These are phyloP conservation scores for Aleiodes sp. DNA, from an alignment of 1,140 invertebrate genomes.

Conservation along the genomic window DNA sequence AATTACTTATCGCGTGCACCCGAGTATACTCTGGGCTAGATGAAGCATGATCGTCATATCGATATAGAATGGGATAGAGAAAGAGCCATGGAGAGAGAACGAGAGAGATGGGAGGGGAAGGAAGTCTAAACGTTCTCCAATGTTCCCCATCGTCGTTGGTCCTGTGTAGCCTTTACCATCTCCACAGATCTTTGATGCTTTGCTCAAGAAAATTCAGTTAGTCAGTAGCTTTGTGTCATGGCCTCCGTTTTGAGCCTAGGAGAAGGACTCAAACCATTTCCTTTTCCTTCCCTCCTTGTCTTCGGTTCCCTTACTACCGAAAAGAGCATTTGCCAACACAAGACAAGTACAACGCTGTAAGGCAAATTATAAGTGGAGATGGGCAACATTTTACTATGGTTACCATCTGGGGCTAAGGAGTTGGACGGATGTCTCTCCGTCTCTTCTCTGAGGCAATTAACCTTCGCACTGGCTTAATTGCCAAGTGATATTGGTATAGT, in stretches of 20 bases:
- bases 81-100: background rate
- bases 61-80: slow-evolving; percentile 8
- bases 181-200: slow-evolving; percentile 60
- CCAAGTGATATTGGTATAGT: slow-evolving; percentile 57
- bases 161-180: slow-evolving; percentile 1
- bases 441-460: slow-evolving; percentile 59
- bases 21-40: slow-evolving; percentile 62
- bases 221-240: slow-evolving; percentile 63
- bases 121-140: slow-evolving; percentile 26
- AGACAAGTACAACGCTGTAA: background rate
- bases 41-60: slow-evolving; percentile 38
- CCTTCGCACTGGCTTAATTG: slow-evolving; percentile 56
- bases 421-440: slow-evolving; percentile 55
- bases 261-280: slow-evolving; percentile 35
- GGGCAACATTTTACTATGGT: slow-evolving; percentile 11
- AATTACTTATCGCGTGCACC: slow-evolving; percentile 66
- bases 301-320: background rate
- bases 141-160: slow-evolving; percentile 31
- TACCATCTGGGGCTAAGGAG: slow-evolving; percentile 8
- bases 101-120: no score
- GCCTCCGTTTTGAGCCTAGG: slow-evolving; percentile 18
- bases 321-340: no score
- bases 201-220: slow-evolving; percentile 68
- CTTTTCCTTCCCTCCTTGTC: background rate
- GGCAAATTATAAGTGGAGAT: slow-evolving; percentile 1